A percentile compares a stretch with the other conserved stretches of the same genome.
Evolutionary conservation across 92 coral and sea anemone species (phyloP).

Genomic region (Desmophyllum pertusum): DNA sequence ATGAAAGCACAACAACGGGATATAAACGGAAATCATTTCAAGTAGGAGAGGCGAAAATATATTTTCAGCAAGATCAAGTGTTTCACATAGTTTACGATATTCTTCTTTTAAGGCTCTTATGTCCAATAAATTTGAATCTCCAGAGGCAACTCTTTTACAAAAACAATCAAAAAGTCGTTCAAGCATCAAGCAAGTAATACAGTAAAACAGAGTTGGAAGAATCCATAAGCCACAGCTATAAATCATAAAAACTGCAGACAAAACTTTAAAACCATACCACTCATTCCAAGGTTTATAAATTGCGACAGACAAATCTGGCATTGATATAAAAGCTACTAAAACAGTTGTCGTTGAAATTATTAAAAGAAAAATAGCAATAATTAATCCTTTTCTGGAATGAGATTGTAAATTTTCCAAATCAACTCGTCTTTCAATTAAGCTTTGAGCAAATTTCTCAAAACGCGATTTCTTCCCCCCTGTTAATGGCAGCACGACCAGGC

Average conservation of each 20-base stretch:
- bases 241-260: not conserved
- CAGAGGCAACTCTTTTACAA: not conserved
- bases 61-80: not conserved
- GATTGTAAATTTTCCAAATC: not conserved
- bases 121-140: not conserved
- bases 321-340: too few species aligned
- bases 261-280: not conserved
- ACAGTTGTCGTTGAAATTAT: not conserved
- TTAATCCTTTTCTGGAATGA: not conserved
- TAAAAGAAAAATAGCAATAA: not conserved
- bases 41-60: conserved; percentile 17
- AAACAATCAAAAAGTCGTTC: conserved; percentile 4
- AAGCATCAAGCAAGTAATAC: not conserved
- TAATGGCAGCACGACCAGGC: not conserved
- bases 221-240: not conserved
- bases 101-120: conserved; percentile 5
- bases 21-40: not conserved
- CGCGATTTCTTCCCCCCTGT: not conserved
- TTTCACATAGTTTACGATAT: conserved; percentile 3
- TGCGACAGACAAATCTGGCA: not conserved
- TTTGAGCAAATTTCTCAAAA: conserved; percentile 13
- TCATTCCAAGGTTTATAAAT: conserved; percentile 6
- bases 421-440: not conserved
- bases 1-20: conserved; percentile 18
- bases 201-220: not conserved